phyloP scores from a whole-genome alignment of 2,797 vertebrate genomes.

The Danio tinwini region DNA sequence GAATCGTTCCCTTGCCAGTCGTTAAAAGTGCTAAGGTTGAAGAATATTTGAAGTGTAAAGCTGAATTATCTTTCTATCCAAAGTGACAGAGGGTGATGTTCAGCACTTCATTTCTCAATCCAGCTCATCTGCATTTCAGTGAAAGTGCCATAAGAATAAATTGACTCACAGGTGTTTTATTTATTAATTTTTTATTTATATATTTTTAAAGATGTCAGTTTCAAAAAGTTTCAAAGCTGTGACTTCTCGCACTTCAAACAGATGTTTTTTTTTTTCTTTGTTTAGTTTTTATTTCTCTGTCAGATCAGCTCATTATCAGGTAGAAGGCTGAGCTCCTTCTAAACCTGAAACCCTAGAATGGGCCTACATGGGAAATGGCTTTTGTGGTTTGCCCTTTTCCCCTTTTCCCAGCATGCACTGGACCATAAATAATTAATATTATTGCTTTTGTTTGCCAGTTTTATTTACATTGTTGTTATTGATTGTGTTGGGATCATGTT shows the following conservation, averaged over 20 bases:
- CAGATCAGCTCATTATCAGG: neutral
- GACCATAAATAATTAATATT: slow-evolving; percentile 31
- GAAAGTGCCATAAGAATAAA: neutral
- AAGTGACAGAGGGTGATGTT: neutral
- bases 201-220: neutral
- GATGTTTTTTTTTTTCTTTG: neutral
- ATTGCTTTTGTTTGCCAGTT: slow-evolving; percentile 19
- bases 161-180: neutral
- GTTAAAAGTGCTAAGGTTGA: neutral
- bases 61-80: neutral
- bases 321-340: slow-evolving; percentile 1
- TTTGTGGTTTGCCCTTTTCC: slow-evolving; percentile 37
- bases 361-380: slow-evolving; percentile 11
- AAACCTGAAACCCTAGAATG: slow-evolving; percentile 24
- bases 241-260: slow-evolving; percentile 4
- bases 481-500: slow-evolving; percentile 6
- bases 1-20: neutral
- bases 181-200: neutral
- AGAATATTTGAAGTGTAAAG: neutral
- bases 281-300: neutral
- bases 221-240: neutral
- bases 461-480: slow-evolving; percentile 32
- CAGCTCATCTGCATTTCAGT: neutral
- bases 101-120: neutral
- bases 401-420: slow-evolving; percentile 22